phyloP scores from a whole-genome alignment of 2,797 vertebrate species.

The Melanotaenia parkinsoni region DNA sequence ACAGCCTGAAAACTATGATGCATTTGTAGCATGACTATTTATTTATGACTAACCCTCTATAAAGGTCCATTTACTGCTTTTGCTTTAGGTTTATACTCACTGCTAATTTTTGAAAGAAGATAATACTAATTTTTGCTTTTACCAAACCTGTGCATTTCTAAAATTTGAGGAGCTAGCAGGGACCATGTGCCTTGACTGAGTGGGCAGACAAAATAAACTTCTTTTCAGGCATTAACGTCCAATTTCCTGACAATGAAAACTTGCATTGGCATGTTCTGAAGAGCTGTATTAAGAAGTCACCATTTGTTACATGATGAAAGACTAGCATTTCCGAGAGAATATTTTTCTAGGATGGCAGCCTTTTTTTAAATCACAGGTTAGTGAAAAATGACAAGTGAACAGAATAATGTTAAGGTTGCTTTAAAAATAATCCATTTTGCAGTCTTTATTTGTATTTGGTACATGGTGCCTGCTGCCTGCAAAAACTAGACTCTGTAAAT shows the following conservation, averaged over 20 bases:
- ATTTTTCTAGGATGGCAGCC: conserved; percentile 1
- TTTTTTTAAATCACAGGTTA: background rate
- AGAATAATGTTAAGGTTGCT: background rate
- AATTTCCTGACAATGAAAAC: background rate
- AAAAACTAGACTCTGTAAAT: conserved; percentile 17
- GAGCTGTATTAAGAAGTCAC: background rate
- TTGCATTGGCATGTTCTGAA: background rate
- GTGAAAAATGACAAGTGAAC: conserved; percentile 2
- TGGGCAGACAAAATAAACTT: conserved; percentile 7
- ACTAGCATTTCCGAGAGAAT: background rate
- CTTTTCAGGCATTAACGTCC: conserved; percentile 40
- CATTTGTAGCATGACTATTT: conserved; percentile 7
- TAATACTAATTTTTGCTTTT: background rate
- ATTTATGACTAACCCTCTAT: too few species aligned
- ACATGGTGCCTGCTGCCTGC: background rate
- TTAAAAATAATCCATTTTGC: background rate
- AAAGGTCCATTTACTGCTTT: conserved; percentile 13
- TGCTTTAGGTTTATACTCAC: background rate
- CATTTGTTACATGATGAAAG: conserved; percentile 3
- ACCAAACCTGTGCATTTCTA: conserved; percentile 1
- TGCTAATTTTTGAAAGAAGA: conserved; percentile 14
- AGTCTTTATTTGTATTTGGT: conserved; percentile 22
- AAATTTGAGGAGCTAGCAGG: background rate
- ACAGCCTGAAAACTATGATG: conserved; percentile 10
- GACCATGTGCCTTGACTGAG: conserved; percentile 1